A percentile compares a stretch with the other conserved stretches of the same genome.
phyloP scores from a whole-genome alignment of 1,140 invertebrate species.

The Anoplophora glabripennis region DNA sequence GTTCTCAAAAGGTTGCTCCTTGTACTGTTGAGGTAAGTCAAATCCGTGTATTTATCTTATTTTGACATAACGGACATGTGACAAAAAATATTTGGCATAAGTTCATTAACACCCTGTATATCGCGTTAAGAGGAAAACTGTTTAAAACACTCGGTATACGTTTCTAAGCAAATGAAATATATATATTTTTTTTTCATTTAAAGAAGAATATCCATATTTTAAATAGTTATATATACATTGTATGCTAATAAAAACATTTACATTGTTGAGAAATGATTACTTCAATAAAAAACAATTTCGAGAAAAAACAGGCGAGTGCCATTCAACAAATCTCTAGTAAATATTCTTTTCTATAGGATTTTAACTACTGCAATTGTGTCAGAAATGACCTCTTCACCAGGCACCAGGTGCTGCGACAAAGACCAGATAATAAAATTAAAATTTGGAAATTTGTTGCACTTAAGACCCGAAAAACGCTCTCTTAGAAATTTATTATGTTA shows the following conservation, averaged over 20 bases:
- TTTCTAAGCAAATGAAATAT: too few relatives aligned
- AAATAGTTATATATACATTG: too few relatives aligned
- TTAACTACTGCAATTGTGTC: conserved; percentile 8
- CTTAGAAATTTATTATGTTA: conserved; percentile 18
- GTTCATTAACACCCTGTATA: too few relatives aligned
- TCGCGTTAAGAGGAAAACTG: too few relatives aligned
- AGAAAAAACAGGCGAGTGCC: conserved; percentile 1
- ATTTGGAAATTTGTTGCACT: conserved; percentile 37
- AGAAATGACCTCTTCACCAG: conserved; percentile 7
- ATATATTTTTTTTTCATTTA: too few relatives aligned
- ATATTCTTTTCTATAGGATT: conserved; percentile 1
- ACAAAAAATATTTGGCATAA: too few relatives aligned
- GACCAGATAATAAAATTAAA: conserved; percentile 31
- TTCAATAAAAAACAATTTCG: not conserved
- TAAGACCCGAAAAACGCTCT: conserved; percentile 26
- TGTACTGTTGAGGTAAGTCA: too few relatives aligned
- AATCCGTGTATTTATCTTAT: too few relatives aligned
- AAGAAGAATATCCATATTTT: too few relatives aligned
- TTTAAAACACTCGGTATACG: too few relatives aligned
- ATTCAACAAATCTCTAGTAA: not conserved
- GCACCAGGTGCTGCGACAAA: conserved; percentile 8
- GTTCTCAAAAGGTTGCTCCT: too few relatives aligned
- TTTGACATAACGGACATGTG: too few relatives aligned
- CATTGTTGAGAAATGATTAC: not conserved
- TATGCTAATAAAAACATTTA: not conserved